Base-by-base conservation (phyloP, 2,797 vertebrate genomes). In the Sciurus carolinensis region DNA sequence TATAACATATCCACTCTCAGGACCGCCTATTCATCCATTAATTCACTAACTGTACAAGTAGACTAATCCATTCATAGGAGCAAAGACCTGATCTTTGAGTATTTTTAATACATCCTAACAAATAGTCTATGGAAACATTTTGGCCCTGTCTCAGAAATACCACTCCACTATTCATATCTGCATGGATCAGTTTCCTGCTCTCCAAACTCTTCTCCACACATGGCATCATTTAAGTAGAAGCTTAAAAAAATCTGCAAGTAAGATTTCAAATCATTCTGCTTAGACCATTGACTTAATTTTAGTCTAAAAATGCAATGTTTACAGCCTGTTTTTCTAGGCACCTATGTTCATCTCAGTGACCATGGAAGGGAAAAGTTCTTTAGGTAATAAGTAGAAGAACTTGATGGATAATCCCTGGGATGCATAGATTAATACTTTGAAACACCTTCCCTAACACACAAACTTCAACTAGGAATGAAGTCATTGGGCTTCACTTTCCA, bases 41-140 rank as follows among this genome's bases (percentile, higher is more conserved):
- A 24, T 62, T 42, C 62, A 47, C 33, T 50, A 66, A 50, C 47
- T 30, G 14, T 6, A 50, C 66, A 84, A 66, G 12, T 50, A 20
- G 33, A 67, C n/a, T 50, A 59, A 76, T 66, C 44, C 42, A 66
- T 50, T 77, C 33, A 62, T 77, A 22, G 36, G 22, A 14, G 54
- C 39, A 44, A 4, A 75, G 20, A 20, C 39, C 44, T 50, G 18
- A 52, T 39, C 47, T 39, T 13, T 92, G 59, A 62, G 7, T 76
- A 18, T 62, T 95, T 92, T 83, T 3, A 95, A 83, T 30, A 30
- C 17, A 83, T 54, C 17, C n/a, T 87, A 87, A 94, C 7, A 39
- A 90, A 95, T 33, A 42, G 67, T 66, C 20, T 24, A 1, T 77
- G 30, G 42, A 88, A 80, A 54, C 13, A 72, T 91, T 72, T 39